Conservation (phyloP, 2,888 invertebrate species). For the Camptogramma bilineatum region DNA sequence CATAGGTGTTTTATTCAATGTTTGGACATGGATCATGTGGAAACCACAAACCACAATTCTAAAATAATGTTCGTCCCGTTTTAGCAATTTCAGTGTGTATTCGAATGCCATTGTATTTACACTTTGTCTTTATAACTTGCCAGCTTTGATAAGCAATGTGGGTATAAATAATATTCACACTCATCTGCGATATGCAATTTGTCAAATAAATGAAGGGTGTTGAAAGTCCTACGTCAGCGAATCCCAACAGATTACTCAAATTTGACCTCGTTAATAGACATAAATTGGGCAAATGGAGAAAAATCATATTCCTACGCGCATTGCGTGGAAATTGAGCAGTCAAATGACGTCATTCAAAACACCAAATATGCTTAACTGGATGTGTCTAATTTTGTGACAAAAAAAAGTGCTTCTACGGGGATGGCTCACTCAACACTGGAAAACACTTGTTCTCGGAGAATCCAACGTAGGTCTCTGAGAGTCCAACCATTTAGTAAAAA, state of each 20-base stretch:
- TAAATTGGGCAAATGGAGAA: slow-evolving; percentile 36
- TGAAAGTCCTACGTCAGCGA: slow-evolving; percentile 12
- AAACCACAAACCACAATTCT: neutral
- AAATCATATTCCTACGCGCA: slow-evolving; percentile 39
- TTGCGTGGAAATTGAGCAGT: slow-evolving; percentile 37
- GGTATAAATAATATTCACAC: too few species aligned
- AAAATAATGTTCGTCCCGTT: neutral
- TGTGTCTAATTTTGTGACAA: slow-evolving; percentile 34
- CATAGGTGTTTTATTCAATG: slow-evolving; percentile 19
- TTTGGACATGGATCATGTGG: slow-evolving; percentile 8
- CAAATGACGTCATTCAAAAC: slow-evolving; percentile 42
- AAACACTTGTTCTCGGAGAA: neutral
- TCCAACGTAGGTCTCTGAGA: neutral
- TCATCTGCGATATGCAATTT: neutral
- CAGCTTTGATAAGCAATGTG: neutral
- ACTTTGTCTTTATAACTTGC: neutral
- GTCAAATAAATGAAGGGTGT: slow-evolving; percentile 7
- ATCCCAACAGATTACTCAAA: slow-evolving; percentile 32
- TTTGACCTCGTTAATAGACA: slow-evolving; percentile 35
- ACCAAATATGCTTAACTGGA: slow-evolving; percentile 39
- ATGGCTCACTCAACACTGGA: slow-evolving; percentile 32
- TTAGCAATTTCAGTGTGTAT: slow-evolving; percentile 6
- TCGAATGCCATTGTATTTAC: neutral
- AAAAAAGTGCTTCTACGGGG: slow-evolving; percentile 10
- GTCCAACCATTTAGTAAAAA: neutral